A percentile compares a stretch with the other conserved stretches of the same genome.
These are phyloP conservation scores for Scytalopus superciliaris DNA, from an alignment of 2,113 vertebrate species.

Conservation along the genomic window DNA sequence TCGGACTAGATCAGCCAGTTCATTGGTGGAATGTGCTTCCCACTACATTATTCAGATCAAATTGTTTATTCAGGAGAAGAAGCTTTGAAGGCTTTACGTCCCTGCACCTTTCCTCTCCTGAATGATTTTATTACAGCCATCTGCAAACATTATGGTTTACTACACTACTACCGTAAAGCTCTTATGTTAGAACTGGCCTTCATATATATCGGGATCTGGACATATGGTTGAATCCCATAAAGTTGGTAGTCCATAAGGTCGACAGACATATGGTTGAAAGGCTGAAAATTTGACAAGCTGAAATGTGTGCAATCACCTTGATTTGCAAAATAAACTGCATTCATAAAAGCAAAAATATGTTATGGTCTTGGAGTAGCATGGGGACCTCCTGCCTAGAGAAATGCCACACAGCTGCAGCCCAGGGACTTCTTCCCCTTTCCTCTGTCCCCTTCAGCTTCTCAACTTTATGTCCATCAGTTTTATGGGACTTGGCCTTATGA, in stretches of 20 bases:
- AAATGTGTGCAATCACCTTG: conserved; percentile 64
- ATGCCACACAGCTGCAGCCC: not conserved
- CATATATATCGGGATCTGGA: conserved; percentile 65
- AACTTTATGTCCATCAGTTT: not conserved
- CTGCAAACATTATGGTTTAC: conserved; percentile 78
- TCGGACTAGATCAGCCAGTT: conserved; percentile 39
- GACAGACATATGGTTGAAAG: conserved; percentile 67
- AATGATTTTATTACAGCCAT: conserved; percentile 77
- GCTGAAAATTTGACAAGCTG: conserved; percentile 72
- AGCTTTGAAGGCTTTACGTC: conserved; percentile 68
- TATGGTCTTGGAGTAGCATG: conserved; percentile 35
- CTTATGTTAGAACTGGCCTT: conserved; percentile 75
- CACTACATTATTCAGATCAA: conserved; percentile 65
- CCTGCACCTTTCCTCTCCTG: conserved; percentile 74
- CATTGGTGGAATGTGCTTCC: conserved; percentile 60
- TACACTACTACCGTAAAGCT: conserved; percentile 72
- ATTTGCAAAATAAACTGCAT: conserved; percentile 65
- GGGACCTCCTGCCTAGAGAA: conserved; percentile 39
- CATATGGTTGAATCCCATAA: conserved; percentile 68
- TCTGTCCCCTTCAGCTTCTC: not conserved
- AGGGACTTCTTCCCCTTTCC: not conserved
- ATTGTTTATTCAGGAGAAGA: conserved; percentile 65
- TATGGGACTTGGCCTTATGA: conserved; percentile 2
- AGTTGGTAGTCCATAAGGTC: conserved; percentile 62
- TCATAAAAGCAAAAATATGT: conserved; percentile 65